phyloP scores from a whole-genome alignment of 2,888 invertebrate genomes.

The Cataglyphis altisquamis region DNA sequence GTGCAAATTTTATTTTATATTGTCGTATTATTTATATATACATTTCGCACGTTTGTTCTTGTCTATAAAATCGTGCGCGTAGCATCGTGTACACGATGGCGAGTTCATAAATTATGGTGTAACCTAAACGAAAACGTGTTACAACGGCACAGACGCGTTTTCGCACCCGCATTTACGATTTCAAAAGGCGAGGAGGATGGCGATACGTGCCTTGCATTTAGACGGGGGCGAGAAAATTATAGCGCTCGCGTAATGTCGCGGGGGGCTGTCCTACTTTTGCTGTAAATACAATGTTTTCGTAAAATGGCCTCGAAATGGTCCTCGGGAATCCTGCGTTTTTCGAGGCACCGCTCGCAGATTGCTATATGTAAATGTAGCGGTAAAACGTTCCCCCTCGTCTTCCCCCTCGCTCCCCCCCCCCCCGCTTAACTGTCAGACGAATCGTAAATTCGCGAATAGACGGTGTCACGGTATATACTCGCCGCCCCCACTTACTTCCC shows the following conservation, averaged over 20 bases:
- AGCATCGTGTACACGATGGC: background rate
- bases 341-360: conserved; percentile 36
- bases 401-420: background rate
- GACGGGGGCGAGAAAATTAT: conserved; percentile 42
- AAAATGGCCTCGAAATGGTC: conserved; percentile 36
- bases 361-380: conserved; percentile 53
- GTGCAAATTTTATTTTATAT: background rate
- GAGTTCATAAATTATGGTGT: background rate
- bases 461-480: conserved; percentile 27
- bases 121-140: conserved; percentile 22
- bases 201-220: conserved; percentile 48
- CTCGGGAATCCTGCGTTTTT: conserved; percentile 41
- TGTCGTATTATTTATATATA: background rate
- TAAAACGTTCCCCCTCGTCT: conserved; percentile 32
- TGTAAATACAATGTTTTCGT: conserved; percentile 53
- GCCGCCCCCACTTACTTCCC: conserved; percentile 31
- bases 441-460: conserved; percentile 51
- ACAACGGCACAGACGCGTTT: background rate
- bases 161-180: conserved; percentile 32
- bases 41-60: background rate
- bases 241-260: conserved; percentile 46
- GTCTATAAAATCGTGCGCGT: background rate
- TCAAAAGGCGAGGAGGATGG: conserved; percentile 14
- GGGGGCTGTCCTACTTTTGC: conserved; percentile 26
- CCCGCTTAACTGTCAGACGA: conserved; percentile 34